A percentile compares a stretch with the other conserved stretches of the same genome.
phyloP scores from a whole-genome alignment of 2,888 invertebrate genomes.

The Adineta ricciae region DNA sequence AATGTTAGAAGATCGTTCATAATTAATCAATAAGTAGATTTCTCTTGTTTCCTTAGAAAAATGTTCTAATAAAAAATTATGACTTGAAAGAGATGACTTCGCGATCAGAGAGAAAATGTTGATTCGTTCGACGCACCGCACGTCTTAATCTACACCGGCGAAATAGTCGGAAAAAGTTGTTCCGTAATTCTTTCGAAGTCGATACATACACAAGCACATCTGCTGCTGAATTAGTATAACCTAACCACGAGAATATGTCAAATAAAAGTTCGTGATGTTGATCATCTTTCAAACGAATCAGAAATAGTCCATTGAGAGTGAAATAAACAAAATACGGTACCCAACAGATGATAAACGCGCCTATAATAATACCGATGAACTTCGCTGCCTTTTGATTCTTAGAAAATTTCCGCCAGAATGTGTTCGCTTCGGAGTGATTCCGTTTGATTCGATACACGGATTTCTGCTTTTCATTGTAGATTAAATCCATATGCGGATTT shows the following conservation, averaged over 20 bases:
- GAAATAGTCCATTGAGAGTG: neutral
- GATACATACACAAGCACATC: neutral
- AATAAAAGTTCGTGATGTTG: neutral
- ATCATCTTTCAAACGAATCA: neutral
- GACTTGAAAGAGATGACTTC: too few relatives aligned
- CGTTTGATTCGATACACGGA: neutral
- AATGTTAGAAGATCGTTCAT: too few relatives aligned
- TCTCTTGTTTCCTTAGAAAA: too few relatives aligned
- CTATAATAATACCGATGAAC: neutral
- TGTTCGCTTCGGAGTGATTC: neutral
- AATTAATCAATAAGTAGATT: too few relatives aligned
- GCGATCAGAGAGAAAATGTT: too few relatives aligned
- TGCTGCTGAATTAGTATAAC: neutral
- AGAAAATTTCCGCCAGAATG: neutral
- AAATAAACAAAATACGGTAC: neutral
- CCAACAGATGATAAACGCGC: neutral
- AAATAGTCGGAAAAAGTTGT: neutral
- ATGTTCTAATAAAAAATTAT: too few relatives aligned
- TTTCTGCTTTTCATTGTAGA: neutral
- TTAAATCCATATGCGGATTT: neutral
- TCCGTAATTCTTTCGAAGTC: neutral
- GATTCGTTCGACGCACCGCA: neutral
- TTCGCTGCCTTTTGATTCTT: conserved; percentile 3
- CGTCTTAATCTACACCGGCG: neutral
- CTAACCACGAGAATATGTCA: conserved; percentile 14